Evolutionary conservation across 1,140 invertebrate genomes (phyloP).

Genomic region (Heterodera schachtii): DNA sequence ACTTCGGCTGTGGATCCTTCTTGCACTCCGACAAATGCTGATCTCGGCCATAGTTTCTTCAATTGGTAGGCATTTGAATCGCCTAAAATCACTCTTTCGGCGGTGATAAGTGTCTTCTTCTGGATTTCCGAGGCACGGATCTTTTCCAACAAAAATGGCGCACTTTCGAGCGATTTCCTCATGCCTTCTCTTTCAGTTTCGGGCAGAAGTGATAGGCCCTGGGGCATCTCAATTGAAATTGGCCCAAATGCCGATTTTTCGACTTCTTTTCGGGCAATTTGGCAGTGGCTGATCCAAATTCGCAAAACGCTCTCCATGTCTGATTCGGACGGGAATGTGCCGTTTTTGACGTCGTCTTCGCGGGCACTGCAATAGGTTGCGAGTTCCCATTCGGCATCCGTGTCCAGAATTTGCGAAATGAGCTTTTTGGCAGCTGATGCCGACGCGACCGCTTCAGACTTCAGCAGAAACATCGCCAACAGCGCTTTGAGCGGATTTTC

Average conservation of each 20-base stretch:
- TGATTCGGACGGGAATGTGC: background rate
- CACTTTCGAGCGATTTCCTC: background rate
- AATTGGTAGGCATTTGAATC: background rate
- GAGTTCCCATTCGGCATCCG: background rate
- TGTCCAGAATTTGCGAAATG: background rate
- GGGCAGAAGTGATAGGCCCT: background rate
- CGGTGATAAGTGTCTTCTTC: background rate
- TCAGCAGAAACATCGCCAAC: too few relatives aligned
- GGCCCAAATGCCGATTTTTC: background rate
- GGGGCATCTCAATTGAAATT: background rate
- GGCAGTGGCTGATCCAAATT: background rate
- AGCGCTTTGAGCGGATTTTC: too few relatives aligned
- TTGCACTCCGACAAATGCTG: background rate
- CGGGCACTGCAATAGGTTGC: background rate
- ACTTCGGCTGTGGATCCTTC: background rate
- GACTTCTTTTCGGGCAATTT: background rate
- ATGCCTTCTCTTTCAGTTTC: slow-evolving; percentile 3
- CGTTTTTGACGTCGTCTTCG: slow-evolving; percentile 5
- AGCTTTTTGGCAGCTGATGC: background rate
- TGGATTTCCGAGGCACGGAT: background rate
- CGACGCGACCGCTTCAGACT: background rate
- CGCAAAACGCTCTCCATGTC: background rate
- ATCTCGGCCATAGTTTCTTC: background rate
- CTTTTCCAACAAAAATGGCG: background rate
- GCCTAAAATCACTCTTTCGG: background rate